Evolutionary conservation across 2,113 vertebrate genomes (phyloP).

Genomic region (Ochotona curzoniae): DNA sequence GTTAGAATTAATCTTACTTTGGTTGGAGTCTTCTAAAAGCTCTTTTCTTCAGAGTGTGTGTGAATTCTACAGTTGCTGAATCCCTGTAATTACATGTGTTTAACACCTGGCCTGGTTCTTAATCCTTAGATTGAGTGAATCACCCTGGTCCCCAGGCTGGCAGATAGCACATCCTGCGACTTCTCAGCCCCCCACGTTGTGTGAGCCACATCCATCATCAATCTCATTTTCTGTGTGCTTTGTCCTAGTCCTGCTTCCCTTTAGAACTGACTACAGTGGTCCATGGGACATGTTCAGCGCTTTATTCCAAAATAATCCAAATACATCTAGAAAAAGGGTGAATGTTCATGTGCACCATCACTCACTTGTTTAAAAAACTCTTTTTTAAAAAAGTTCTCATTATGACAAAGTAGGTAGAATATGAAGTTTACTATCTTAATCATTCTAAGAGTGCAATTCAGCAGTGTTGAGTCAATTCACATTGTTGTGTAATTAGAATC

Average conservation of each 20-base stretch:
- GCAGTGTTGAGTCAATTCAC: not conserved
- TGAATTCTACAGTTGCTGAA: not conserved
- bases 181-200: not conserved
- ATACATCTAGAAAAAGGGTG: not conserved
- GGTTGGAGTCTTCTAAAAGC: not conserved
- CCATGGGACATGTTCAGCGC: not conserved
- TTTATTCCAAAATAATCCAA: conserved; percentile 19
- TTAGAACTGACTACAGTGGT: not conserved
- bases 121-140: not conserved
- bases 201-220: not conserved
- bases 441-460: not conserved
- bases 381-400: not conserved
- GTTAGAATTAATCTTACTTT: conserved; percentile 25
- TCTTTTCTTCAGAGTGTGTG: not conserved
- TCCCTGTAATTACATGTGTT: not conserved
- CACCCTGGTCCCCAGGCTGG: not conserved
- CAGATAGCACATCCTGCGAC: not conserved
- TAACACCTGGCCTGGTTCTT: not conserved
- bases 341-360: not conserved
- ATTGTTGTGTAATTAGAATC: not conserved
- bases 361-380: not conserved
- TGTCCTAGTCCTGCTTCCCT: not conserved
- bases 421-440: not conserved
- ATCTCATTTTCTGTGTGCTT: not conserved
- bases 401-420: not conserved